phyloP scores from a whole-genome alignment of 92 coral and sea anemone species.

The Palythoa grandis region DNA sequence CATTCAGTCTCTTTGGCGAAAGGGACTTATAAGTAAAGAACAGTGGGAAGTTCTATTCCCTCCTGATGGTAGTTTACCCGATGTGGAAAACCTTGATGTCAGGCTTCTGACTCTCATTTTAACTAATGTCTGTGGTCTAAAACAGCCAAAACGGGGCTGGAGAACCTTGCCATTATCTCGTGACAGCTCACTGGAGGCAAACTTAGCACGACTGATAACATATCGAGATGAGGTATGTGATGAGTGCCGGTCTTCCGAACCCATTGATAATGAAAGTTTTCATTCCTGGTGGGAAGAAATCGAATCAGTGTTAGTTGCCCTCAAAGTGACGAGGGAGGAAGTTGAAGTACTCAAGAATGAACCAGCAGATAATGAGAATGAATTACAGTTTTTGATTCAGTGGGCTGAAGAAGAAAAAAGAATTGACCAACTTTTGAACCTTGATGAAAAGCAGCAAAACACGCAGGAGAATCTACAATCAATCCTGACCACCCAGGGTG shows the following conservation, averaged over 20 bases:
- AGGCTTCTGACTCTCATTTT: not conserved
- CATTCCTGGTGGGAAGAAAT: not conserved
- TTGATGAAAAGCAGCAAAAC: not conserved
- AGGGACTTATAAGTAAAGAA: slow-evolving; percentile 4
- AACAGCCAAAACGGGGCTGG: not conserved
- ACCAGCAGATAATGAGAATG: not conserved
- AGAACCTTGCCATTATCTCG: not conserved
- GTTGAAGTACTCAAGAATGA: too few relatives aligned
- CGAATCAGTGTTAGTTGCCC: not conserved
- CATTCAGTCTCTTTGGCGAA: not conserved
- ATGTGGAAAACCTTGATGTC: not conserved
- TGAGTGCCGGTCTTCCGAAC: not conserved
- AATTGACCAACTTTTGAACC: not conserved
- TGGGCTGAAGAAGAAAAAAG: not conserved
- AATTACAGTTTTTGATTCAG: not conserved
- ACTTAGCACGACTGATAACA: too few relatives aligned
- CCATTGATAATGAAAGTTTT: not conserved
- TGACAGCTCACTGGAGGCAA: too few relatives aligned
- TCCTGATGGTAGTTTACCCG: too few relatives aligned
- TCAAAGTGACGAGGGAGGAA: too few relatives aligned
- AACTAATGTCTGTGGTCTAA: too few relatives aligned
- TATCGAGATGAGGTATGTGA: not conserved
- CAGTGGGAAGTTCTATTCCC: too few relatives aligned
- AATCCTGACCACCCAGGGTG: not conserved
- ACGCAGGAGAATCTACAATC: not conserved